Conservation (phyloP, 2,113 vertebrate genomes). For the Corvus moneduloides region DNA sequence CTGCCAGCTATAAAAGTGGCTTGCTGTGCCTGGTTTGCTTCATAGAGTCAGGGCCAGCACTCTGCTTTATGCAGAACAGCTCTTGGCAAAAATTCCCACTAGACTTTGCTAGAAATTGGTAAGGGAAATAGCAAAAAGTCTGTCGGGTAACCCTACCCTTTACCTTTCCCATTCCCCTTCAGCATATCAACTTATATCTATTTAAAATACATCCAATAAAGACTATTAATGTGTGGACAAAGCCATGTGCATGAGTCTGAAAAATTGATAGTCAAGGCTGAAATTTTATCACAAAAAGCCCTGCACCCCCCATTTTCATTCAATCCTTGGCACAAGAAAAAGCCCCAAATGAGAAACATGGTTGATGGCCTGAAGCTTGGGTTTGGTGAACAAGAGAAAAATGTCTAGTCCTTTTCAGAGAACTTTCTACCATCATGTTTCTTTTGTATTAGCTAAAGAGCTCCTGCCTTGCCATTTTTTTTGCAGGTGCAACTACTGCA, state of each 20-base stretch:
- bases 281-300: background rate
- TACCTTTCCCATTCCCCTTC: background rate
- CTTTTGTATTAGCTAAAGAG: background rate
- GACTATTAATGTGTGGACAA: background rate
- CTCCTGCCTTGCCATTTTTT: background rate
- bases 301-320: rapidly evolving
- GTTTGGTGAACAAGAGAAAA: background rate
- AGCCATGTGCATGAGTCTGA: background rate
- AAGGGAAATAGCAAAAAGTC: background rate
- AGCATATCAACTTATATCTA: background rate
- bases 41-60: background rate
- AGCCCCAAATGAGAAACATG: background rate
- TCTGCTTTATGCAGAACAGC: background rate
- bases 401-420: background rate
- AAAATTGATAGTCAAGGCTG: background rate
- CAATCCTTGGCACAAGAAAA: background rate
- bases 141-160: background rate
- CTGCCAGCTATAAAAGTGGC: background rate
- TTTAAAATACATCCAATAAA: background rate
- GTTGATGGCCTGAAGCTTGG: background rate
- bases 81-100: background rate
- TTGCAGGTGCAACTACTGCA: background rate
- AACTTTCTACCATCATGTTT: background rate
- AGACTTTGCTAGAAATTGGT: background rate
- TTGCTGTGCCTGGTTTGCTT: background rate